Evolutionary conservation across 2,113 vertebrate species (phyloP).

Genomic region (Hyla sarda): DNA sequence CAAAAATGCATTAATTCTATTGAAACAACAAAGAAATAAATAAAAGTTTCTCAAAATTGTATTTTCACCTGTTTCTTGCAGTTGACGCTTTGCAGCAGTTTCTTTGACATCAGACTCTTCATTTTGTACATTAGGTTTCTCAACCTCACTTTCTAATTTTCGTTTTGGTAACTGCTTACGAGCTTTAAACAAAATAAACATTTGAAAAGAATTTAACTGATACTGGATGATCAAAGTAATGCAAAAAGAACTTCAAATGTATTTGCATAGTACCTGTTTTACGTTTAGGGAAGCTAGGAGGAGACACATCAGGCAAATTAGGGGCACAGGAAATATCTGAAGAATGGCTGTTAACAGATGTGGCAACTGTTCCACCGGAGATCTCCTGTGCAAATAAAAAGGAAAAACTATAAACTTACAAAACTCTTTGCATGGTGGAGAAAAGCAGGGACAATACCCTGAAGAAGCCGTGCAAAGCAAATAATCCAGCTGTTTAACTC

Average conservation of each 20-base stretch:
- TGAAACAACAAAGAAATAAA: no score
- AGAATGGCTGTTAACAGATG: not conserved
- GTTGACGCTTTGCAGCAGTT: constrained; percentile 57
- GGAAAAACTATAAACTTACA: not conserved
- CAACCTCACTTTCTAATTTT: constrained; percentile 69
- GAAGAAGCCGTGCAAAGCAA: no score
- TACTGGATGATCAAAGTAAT: no score
- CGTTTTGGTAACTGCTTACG: constrained; percentile 87
- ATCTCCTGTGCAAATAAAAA: not conserved
- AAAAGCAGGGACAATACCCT: no score
- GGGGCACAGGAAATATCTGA: constrained; percentile 53
- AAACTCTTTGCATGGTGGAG: no score
- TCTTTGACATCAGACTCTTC: constrained; percentile 53
- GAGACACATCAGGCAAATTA: constrained; percentile 60
- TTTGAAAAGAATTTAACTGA: not conserved
- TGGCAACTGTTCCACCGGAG: constrained; percentile 38
- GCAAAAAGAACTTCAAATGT: not conserved
- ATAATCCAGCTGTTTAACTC: no score
- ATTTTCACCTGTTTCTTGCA: constrained; percentile 61
- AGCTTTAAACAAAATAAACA: constrained; percentile 67
- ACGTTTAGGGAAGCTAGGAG: constrained; percentile 76
- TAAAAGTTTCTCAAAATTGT: not conserved
- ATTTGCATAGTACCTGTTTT: constrained; percentile 76
- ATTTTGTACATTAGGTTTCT: constrained; percentile 60
- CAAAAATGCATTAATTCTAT: no score